Conservation (phyloP, 2,888 invertebrate genomes). For the Galerucella nymphaeae region DNA sequence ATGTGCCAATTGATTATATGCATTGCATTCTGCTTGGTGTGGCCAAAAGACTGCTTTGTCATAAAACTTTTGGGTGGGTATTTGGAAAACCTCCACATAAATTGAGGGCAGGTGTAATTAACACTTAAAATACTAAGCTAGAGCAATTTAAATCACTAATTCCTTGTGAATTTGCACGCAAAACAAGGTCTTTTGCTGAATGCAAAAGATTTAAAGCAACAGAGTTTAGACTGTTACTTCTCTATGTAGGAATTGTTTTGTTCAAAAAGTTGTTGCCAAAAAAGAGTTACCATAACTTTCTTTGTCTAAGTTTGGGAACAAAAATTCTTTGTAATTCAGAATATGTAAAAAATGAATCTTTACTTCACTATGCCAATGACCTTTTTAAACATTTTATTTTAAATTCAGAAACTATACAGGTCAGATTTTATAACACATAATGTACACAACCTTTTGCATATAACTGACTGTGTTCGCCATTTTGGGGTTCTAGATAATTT, state of each 20-base stretch:
- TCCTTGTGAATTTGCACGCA: conserved; percentile 37
- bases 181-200: conserved; percentile 33
- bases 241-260: conserved; percentile 36
- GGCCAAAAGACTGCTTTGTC: conserved; percentile 32
- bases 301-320: conserved; percentile 34
- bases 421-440: conserved; percentile 35
- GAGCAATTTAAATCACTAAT: conserved; percentile 33
- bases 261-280: conserved; percentile 28
- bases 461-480: conserved; percentile 39
- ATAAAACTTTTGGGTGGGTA: conserved; percentile 35
- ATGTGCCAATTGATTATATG: conserved; percentile 34
- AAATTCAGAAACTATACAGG: conserved; percentile 25
- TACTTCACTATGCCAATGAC: conserved; percentile 34
- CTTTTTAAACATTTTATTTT: conserved; percentile 36
- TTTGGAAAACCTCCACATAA: conserved; percentile 37
- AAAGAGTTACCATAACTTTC: conserved; percentile 37
- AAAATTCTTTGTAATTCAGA: conserved; percentile 26
- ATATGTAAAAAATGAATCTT: conserved; percentile 20
- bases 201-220: conserved; percentile 41
- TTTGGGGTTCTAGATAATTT: conserved; percentile 43
- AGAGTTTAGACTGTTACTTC: conserved; percentile 38
- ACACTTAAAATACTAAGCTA: conserved; percentile 16
- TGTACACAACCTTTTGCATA: conserved; percentile 36
- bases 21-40: conserved; percentile 32
- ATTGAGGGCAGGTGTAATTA: conserved; percentile 28